Percentiles rank a stretch among this genome's conserved stretches.
These are phyloP conservation scores for Helicoverpa armigera DNA, from an alignment of 1,140 invertebrate species.

Conservation along the genomic window DNA sequence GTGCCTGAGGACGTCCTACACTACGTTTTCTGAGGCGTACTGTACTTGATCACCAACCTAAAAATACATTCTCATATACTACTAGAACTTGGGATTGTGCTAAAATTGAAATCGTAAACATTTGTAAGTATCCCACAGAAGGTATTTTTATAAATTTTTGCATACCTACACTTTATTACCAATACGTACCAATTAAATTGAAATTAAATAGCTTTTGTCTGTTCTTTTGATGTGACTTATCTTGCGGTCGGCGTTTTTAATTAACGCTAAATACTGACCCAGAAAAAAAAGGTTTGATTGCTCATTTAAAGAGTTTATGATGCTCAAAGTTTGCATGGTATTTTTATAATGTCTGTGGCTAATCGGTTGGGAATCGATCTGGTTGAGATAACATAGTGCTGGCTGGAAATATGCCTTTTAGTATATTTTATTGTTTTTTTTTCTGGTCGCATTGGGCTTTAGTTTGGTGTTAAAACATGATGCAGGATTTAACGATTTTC, in stretches of 20 bases:
- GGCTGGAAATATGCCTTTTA: slow-evolving; percentile 1
- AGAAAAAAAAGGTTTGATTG: slow-evolving; percentile 51
- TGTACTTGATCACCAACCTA: background rate
- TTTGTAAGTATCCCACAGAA: slow-evolving; percentile 3
- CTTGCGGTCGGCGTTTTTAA: slow-evolving; percentile 48
- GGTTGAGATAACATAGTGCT: slow-evolving; percentile 22
- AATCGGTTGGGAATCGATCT: slow-evolving; percentile 44
- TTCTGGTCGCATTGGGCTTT: background rate
- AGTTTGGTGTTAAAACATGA: background rate
- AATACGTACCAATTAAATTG: slow-evolving; percentile 36
- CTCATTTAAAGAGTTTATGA: slow-evolving; percentile 50
- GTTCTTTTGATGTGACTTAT: slow-evolving; percentile 12
- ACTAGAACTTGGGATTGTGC: background rate
- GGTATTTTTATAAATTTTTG: slow-evolving; percentile 32
- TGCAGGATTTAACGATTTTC: too few relatives aligned
- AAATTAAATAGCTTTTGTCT: slow-evolving; percentile 17
- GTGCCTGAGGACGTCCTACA: too few relatives aligned
- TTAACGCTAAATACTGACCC: slow-evolving; percentile 53
- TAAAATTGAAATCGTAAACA: slow-evolving; percentile 39
- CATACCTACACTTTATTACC: slow-evolving; percentile 28
- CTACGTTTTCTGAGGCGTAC: too few relatives aligned
- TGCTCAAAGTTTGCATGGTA: slow-evolving; percentile 42
- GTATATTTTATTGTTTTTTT: background rate
- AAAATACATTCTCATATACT: background rate
- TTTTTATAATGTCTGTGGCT: slow-evolving; percentile 34